Conservation (phyloP, 2,113 vertebrate genomes). For the Cheirogaleus medius region DNA sequence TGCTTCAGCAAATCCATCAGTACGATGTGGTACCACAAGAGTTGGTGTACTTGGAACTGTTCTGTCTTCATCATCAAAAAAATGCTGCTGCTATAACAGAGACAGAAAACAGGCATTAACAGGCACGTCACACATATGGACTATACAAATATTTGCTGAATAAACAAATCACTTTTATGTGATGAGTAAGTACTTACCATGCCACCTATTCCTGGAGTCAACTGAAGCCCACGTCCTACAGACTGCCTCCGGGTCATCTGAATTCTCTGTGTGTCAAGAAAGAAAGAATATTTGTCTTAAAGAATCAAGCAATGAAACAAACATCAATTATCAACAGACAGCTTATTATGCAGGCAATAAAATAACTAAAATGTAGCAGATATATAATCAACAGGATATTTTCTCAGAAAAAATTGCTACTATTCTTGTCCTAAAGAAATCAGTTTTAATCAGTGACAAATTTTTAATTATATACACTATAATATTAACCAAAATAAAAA, state of each 20-base stretch:
- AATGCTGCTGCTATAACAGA: slow-evolving; percentile 89
- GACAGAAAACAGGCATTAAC: slow-evolving; percentile 36
- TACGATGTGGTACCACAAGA: slow-evolving; percentile 92
- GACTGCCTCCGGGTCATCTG: slow-evolving; percentile 91
- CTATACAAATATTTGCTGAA: not conserved
- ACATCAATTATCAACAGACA: not conserved
- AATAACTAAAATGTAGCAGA: not conserved
- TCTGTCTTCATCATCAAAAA: slow-evolving; percentile 96
- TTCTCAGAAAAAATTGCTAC: slow-evolving; percentile 22
- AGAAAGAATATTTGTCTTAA: slow-evolving; percentile 1
- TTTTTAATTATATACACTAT: not conserved
- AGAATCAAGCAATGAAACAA: slow-evolving; percentile 7
- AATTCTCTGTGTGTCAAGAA: slow-evolving; percentile 82
- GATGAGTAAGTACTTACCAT: slow-evolving; percentile 85
- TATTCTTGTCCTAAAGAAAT: not conserved
- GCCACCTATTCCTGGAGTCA: slow-evolving; percentile 89
- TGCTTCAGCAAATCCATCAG: slow-evolving; percentile 95
- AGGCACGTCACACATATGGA: accelerated
- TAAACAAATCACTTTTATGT: not conserved
- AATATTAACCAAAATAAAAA: not conserved
- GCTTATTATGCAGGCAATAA: not conserved
- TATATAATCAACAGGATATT: not conserved
- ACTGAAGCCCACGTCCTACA: slow-evolving; percentile 91
- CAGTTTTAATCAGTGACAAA: not conserved
- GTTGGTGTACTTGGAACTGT: slow-evolving; percentile 97